Evolutionary conservation across 2,113 vertebrate genomes (phyloP), one percentile per base, ranked within the genome.

Genomic region (Ochotona curzoniae): DNA sequence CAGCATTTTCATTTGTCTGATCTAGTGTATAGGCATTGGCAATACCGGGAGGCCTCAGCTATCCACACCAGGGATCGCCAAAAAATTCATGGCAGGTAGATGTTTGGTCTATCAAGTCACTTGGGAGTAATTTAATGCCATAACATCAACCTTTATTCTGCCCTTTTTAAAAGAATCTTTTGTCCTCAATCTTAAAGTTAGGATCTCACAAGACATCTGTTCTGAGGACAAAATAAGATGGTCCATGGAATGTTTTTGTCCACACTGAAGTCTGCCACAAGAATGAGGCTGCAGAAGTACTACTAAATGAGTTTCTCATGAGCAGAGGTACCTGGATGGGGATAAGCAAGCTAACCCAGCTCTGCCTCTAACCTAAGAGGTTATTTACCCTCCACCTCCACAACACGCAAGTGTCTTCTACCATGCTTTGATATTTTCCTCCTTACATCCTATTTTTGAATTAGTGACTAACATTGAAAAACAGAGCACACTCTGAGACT

Each of bases 381-480:
- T 49, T 81, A 81, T 32, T 28, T 2, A 49, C 8, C 5, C 17
- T 44, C 20, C 30, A 8, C 61, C 38, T 44, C 38, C 38, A 44
- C 38, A 44, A 44, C 38, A 44, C 38, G 38, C 38, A 44, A 44
- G 44, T 21, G 51, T 64, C 81, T 83, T 61, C 67, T 71, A 51
- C 25, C 1, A 25, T 38, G 23, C 25, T 21, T 83, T 87, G 25
- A 13, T 54, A 2, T 25, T 38, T 38, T 35, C 28, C 18, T 32
- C 5, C 51, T 1, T 14, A 69, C 11, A 64, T 14, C 61, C 4
- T 44, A 49, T 61, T 89, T 64, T 8, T 88, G 63, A 90, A 60
- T 73, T 32, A 66, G 8, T 63, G 57, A 44, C 25, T n/a, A 71
- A 78, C 44, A 64, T 54, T 78, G 92, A 82, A 86, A 93, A 88